Percentiles rank a stretch among this genome's conserved stretches.
Evolutionary conservation across 2,888 invertebrate genomes (phyloP).

Genomic region (Argyresthia albistria): DNA sequence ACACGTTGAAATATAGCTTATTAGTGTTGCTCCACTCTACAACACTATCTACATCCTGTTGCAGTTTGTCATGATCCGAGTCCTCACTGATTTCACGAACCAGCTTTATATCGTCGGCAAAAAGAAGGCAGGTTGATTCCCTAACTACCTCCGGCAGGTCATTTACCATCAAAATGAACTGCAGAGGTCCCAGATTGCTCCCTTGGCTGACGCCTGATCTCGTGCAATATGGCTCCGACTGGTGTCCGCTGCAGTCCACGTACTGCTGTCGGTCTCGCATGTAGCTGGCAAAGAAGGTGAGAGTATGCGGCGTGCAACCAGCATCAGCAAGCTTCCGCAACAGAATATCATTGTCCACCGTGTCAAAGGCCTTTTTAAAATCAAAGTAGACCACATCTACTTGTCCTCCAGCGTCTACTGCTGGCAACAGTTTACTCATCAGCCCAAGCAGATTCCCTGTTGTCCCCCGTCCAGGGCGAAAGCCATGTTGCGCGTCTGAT

Average conservation of each 20-base stretch:
- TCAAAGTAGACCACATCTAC: background rate
- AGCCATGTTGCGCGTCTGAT: background rate
- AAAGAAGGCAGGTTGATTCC: background rate
- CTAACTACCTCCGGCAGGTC: conserved; percentile 1
- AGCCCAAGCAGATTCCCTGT: background rate
- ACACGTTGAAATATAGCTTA: background rate
- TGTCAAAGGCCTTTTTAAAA: background rate
- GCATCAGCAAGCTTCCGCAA: background rate
- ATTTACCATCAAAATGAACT: conserved; percentile 1
- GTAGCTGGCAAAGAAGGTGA: conserved; percentile 1
- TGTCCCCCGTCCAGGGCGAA: background rate
- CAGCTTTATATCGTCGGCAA: background rate
- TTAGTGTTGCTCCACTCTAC: background rate
- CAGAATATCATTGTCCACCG: background rate
- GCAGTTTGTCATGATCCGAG: background rate
- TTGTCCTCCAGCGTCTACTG: background rate
- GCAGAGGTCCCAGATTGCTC: background rate
- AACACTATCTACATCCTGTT: background rate
- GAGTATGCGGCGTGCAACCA: background rate
- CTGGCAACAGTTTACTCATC: background rate
- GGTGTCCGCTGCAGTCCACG: background rate
- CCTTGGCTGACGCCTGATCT: conserved; percentile 3
- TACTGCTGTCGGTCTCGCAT: background rate
- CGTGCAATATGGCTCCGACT: background rate
- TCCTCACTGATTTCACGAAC: background rate